Percentiles rank a stretch among this genome's conserved stretches.
Evolutionary conservation across 2,888 invertebrate genomes (phyloP).

Genomic region (Acleris emargana): DNA sequence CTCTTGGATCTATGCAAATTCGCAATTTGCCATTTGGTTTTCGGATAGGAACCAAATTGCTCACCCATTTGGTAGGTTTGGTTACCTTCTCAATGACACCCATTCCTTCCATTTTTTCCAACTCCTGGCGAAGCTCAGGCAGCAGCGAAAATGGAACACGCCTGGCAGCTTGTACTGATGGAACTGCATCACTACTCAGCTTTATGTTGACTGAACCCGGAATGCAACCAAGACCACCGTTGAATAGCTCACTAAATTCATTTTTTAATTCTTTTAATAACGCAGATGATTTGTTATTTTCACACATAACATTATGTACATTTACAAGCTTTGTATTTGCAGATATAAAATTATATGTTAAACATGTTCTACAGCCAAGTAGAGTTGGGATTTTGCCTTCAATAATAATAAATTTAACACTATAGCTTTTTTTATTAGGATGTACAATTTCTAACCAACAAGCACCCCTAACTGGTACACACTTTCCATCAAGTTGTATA

Average conservation of each 20-base stretch:
- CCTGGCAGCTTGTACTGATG: slow-evolving; percentile 28
- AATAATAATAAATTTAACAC: not conserved
- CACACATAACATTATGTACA: not conserved
- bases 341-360: not conserved
- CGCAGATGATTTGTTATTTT: not conserved
- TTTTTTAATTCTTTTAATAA: not conserved
- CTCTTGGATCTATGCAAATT: slow-evolving; percentile 35
- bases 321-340: not conserved
- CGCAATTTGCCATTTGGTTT: slow-evolving; percentile 25
- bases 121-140: slow-evolving; percentile 17
- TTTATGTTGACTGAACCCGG: slow-evolving; percentile 19
- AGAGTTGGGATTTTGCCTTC: not conserved
- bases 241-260: slow-evolving; percentile 24
- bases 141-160: slow-evolving; percentile 30
- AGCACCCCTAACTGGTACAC: not conserved
- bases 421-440: not conserved
- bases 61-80: slow-evolving; percentile 30
- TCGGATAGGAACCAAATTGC: slow-evolving; percentile 17
- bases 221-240: slow-evolving; percentile 27
- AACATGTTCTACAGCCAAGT: not conserved
- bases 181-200: slow-evolving; percentile 18
- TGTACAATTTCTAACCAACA: not conserved
- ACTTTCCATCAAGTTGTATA: not conserved
- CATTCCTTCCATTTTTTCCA: slow-evolving; percentile 15
- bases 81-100: slow-evolving; percentile 20